Conservation (phyloP, 2,797 vertebrate genomes). For the Liasis olivaceus region DNA sequence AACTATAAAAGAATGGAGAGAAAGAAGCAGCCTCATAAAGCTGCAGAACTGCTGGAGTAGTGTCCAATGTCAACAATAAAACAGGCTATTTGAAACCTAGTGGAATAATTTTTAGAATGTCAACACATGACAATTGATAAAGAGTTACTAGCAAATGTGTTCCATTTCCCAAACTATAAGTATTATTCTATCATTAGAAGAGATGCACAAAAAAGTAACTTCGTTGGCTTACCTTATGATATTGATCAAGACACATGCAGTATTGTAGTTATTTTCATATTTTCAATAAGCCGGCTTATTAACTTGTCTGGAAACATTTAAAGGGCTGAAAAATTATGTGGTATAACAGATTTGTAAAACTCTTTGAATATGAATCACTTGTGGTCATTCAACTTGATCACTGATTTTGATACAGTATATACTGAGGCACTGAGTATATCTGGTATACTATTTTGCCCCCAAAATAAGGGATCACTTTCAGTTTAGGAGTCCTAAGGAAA, state of each 20-base stretch:
- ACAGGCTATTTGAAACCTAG: background rate
- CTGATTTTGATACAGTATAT: background rate
- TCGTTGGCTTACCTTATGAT: background rate
- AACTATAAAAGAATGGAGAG: background rate
- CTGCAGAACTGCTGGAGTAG: background rate
- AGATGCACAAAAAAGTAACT: background rate
- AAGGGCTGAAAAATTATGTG: background rate
- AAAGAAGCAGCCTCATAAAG: background rate
- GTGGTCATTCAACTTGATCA: background rate
- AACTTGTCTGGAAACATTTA: background rate
- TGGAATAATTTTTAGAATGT: background rate
- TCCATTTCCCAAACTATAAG: background rate
- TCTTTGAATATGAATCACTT: background rate
- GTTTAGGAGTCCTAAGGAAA: background rate
- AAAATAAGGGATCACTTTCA: background rate
- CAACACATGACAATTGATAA: background rate
- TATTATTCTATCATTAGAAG: background rate
- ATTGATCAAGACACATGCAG: background rate
- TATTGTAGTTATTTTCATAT: background rate
- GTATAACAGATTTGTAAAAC: background rate
- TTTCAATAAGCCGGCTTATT: background rate
- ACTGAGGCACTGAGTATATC: background rate
- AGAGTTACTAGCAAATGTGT: background rate
- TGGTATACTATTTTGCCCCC: background rate
- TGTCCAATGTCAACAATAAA: background rate